Evolutionary conservation across 2,113 vertebrate genomes (phyloP).

Genomic region (Cacatua alba): DNA sequence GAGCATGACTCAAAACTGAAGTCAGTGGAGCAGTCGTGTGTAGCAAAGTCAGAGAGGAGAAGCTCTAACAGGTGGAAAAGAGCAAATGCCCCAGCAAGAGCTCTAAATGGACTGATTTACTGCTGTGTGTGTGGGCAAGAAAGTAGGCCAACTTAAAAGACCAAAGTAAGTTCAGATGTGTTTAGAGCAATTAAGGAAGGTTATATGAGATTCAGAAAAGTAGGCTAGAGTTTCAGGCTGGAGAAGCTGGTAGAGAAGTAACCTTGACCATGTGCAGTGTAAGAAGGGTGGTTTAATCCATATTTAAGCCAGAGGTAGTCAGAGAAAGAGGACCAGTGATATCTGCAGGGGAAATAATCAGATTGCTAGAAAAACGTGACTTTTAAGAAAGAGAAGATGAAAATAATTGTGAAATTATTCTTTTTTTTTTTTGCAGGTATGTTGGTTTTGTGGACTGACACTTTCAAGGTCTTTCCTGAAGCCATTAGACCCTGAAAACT

Average conservation of each 20-base stretch:
- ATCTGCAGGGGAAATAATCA: not conserved
- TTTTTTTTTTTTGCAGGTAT: not conserved
- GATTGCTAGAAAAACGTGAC: not conserved
- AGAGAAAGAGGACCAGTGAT: not conserved
- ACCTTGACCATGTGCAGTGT: not conserved
- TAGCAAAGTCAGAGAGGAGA: not conserved
- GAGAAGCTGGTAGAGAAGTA: not conserved
- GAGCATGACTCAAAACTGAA: not conserved
- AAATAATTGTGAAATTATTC: not conserved
- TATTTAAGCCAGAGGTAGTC: rapidly evolving
- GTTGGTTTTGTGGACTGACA: not conserved
- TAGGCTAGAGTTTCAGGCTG: not conserved
- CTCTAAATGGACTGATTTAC: not conserved
- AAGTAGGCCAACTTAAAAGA: not conserved
- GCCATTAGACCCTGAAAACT: not conserved
- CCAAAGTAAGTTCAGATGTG: not conserved
- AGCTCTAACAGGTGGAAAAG: not conserved
- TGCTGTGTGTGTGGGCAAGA: rapidly evolving
- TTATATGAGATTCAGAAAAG: not conserved
- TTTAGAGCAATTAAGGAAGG: not conserved
- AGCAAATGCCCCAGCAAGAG: rapidly evolving
- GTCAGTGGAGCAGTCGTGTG: not conserved
- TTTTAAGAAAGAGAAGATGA: not conserved
- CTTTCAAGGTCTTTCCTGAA: not conserved
- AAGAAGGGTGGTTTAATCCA: not conserved